phyloP scores from a whole-genome alignment of 2,888 invertebrate genomes.

The Periphyllus acericola region DNA sequence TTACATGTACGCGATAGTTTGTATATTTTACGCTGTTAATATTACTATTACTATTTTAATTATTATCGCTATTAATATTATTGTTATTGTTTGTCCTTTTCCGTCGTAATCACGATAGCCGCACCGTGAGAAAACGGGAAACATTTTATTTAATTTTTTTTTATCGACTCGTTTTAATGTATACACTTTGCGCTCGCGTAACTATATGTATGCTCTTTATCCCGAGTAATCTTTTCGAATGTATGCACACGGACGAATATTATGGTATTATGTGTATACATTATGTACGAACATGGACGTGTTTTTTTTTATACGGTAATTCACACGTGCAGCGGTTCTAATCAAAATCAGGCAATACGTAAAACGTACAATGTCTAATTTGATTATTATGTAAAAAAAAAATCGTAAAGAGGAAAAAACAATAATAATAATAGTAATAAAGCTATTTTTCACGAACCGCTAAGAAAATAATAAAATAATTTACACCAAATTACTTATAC shows the following conservation, averaged over 20 bases:
- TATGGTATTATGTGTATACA: too few species aligned
- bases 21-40: neutral
- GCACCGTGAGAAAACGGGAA: neutral
- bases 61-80: neutral
- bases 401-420: neutral
- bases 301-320: neutral
- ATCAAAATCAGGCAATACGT: neutral
- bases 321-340: neutral
- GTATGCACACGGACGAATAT: neutral
- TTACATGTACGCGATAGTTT: neutral
- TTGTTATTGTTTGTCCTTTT: neutral
- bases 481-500: too few species aligned
- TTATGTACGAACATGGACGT: neutral
- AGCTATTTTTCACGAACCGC: neutral
- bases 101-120: neutral
- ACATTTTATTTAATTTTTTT: neutral
- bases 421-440: neutral
- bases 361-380: too few species aligned
- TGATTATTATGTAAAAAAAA: too few species aligned
- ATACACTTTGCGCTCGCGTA: neutral
- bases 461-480: too few species aligned
- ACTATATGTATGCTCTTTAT: neutral
- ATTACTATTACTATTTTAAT: too few species aligned
- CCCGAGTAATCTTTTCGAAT: neutral
- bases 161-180: neutral